phyloP scores from a whole-genome alignment of 2,797 vertebrate species.

The Lacerta bilineata region DNA sequence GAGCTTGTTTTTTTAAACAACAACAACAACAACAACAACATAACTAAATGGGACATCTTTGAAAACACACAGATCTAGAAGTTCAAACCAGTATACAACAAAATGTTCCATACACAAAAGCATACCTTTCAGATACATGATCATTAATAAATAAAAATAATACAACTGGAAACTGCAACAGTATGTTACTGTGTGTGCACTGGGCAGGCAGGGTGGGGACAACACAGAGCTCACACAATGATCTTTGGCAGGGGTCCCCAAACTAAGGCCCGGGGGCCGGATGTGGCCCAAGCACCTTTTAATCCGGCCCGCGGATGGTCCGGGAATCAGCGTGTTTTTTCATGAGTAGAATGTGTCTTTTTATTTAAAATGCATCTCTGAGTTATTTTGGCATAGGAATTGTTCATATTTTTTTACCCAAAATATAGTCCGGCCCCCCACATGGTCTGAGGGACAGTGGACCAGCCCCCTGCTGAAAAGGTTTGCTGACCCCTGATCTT shows the following conservation, averaged over 20 bases:
- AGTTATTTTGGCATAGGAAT: too few species aligned
- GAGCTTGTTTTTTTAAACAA: conserved; percentile 16
- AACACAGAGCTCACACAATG: neutral
- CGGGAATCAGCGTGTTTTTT: too few species aligned
- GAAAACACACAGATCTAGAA: conserved; percentile 37
- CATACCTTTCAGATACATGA: neutral
- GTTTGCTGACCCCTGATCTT: neutral
- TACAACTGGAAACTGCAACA: neutral
- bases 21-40: neutral
- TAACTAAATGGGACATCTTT: conserved; percentile 8
- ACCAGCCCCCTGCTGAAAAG: too few species aligned
- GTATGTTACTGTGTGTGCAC: neutral
- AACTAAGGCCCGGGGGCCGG: too few species aligned
- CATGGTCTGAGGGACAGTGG: too few species aligned
- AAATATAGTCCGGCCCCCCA: too few species aligned
- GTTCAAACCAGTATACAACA: conserved; percentile 38
- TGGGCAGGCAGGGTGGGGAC: neutral
- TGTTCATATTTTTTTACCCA: too few species aligned
- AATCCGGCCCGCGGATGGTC: too few species aligned
- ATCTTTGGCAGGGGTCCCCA: neutral
- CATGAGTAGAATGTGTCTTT: too few species aligned
- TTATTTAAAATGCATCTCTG: too few species aligned
- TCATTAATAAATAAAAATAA: neutral
- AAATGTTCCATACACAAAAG: neutral
- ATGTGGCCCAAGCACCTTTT: too few species aligned